Conservation (phyloP, 1,140 invertebrate species). For the Geopemphigus sp. region DNA sequence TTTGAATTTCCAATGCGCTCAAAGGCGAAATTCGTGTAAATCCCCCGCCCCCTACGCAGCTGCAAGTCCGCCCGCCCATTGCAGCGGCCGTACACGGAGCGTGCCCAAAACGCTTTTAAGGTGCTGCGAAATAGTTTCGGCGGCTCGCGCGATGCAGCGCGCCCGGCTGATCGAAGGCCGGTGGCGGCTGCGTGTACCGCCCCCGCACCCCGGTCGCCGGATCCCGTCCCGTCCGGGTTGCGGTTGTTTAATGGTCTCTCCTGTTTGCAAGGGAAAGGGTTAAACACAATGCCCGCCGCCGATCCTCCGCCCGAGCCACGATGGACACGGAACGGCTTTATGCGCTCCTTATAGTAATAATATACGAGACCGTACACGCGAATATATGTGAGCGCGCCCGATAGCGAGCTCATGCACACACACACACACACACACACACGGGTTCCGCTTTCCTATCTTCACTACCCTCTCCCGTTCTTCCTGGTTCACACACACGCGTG, state of each 20-base stretch:
- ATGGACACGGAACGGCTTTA: conserved; percentile 44
- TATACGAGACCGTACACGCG: background rate
- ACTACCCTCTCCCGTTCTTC: no score
- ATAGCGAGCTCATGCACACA: no score
- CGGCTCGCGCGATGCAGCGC: background rate
- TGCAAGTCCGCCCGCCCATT: background rate
- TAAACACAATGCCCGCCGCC: conserved; percentile 41
- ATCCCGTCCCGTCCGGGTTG: background rate
- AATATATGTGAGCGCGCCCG: no score
- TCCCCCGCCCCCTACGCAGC: background rate
- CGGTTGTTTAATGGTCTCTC: conserved; percentile 49
- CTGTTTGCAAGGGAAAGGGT: conserved; percentile 38
- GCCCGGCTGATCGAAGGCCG: conserved; percentile 36
- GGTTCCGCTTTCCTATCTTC: no score
- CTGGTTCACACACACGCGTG: no score
- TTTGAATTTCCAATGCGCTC: conserved; percentile 34
- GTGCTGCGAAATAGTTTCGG: conserved; percentile 44
- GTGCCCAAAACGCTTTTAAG: conserved; percentile 35
- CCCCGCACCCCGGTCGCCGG: background rate
- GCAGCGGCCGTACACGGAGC: background rate
- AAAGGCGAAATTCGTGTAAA: conserved; percentile 40
- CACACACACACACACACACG: no score
- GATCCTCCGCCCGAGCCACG: background rate
- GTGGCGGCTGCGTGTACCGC: conserved; percentile 7
- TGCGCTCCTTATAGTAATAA: conserved; percentile 18